These are phyloP conservation scores for Sebastes vulpes DNA, from an alignment of 2,797 vertebrate species.

Conservation along the genomic window DNA sequence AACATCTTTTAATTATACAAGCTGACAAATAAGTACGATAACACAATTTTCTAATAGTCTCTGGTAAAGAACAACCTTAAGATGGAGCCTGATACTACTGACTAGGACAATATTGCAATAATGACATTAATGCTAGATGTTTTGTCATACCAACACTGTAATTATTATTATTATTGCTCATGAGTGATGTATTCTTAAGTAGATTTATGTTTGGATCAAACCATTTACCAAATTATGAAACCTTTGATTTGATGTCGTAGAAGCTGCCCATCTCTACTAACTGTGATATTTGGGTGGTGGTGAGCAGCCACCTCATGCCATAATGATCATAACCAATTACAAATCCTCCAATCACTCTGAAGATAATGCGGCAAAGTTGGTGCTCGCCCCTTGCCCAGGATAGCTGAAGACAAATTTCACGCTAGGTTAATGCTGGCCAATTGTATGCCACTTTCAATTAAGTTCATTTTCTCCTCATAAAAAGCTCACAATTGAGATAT, in stretches of 20 bases:
- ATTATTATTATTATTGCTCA: conserved; percentile 19
- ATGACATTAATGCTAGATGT: background rate
- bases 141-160: background rate
- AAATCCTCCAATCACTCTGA: conserved; percentile 63
- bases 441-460: conserved; percentile 86
- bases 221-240: conserved; percentile 9
- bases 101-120: background rate
- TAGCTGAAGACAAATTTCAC: conserved; percentile 81
- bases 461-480: conserved; percentile 72
- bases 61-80: background rate
- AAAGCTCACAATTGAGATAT: conserved; percentile 78
- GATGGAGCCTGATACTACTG: background rate
- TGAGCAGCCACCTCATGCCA: conserved; percentile 48
- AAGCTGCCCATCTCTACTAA: conserved; percentile 1
- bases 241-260: background rate
- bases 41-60: background rate
- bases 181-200: background rate
- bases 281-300: conserved; percentile 31
- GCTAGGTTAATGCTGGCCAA: conserved; percentile 81
- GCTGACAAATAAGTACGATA: background rate
- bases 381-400: conserved; percentile 48
- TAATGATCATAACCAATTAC: conserved; percentile 75
- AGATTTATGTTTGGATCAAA: conserved; percentile 9
- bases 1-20: background rate
- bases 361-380: conserved; percentile 66